Conservation (phyloP, 2,113 vertebrate genomes). For the Aptenodytes forsteri region DNA sequence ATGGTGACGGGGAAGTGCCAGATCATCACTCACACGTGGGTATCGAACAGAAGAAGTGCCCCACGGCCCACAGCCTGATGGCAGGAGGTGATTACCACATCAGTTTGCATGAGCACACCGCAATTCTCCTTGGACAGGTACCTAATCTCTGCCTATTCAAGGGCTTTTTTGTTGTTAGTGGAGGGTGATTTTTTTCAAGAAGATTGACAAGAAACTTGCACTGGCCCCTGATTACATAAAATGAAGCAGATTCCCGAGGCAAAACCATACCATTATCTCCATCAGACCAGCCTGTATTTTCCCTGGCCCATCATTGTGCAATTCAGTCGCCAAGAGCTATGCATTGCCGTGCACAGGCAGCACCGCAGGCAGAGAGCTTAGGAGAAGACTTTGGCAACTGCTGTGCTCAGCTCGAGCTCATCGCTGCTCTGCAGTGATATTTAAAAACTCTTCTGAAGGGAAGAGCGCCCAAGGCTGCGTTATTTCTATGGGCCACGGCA, state of each 20-base stretch:
- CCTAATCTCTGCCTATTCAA: not conserved
- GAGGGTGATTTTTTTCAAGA: not conserved
- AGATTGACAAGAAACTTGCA: not conserved
- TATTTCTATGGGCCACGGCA: not conserved
- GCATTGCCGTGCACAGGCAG: accelerated
- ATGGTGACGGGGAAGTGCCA: not conserved
- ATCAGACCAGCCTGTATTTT: not conserved
- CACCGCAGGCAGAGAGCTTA: not conserved
- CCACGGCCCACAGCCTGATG: not conserved
- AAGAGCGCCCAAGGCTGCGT: not conserved
- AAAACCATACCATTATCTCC: not conserved
- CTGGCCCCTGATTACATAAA: not conserved
- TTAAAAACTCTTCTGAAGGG: not conserved
- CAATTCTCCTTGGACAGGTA: not conserved
- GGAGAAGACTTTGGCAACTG: not conserved
- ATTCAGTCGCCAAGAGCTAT: not conserved
- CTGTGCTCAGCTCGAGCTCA: not conserved
- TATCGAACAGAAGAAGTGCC: accelerated
- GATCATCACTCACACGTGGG: not conserved
- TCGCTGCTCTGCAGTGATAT: not conserved
- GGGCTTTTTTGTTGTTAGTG: not conserved
- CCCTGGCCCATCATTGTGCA: not conserved
- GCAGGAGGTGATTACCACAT: not conserved
- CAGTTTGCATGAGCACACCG: not conserved
- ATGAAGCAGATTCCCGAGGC: not conserved